These are phyloP conservation scores for Struthidea cinerea DNA, from an alignment of 2,113 vertebrate genomes.

Conservation along the genomic window DNA sequence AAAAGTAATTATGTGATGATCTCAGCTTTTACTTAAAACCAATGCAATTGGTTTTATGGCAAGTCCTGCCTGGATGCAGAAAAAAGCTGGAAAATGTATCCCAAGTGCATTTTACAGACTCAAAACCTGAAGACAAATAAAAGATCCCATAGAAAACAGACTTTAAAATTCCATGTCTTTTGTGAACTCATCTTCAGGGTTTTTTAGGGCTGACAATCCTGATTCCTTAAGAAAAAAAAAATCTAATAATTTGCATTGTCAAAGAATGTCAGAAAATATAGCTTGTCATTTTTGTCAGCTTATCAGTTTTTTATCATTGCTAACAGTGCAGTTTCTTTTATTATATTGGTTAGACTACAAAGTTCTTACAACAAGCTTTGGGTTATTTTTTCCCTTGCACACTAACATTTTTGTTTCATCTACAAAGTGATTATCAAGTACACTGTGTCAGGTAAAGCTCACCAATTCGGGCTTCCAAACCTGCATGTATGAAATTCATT, in stretches of 20 bases:
- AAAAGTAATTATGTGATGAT: not conserved
- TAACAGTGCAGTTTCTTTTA: not conserved
- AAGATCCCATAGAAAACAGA: not conserved
- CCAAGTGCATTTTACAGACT: not conserved
- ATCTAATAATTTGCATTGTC: not conserved
- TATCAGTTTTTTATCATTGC: not conserved
- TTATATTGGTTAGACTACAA: not conserved
- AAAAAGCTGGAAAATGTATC: not conserved
- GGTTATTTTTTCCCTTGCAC: not conserved
- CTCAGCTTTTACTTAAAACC: not conserved
- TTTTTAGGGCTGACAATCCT: not conserved
- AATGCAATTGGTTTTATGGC: not conserved
- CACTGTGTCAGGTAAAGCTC: not conserved
- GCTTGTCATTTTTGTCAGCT: conserved; percentile 39
- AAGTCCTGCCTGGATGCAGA: not conserved
- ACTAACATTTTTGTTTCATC: not conserved
- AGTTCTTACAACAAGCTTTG: not conserved
- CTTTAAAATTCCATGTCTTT: not conserved
- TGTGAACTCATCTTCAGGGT: not conserved
- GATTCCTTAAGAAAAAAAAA: not conserved
- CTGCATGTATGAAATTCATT: not conserved
- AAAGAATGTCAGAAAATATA: conserved; percentile 16
- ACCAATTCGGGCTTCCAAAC: not conserved
- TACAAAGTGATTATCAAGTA: not conserved
- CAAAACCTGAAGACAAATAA: not conserved